Evolutionary conservation across 2,888 invertebrate species (phyloP).

Genomic region (Macrophya alboannulata): DNA sequence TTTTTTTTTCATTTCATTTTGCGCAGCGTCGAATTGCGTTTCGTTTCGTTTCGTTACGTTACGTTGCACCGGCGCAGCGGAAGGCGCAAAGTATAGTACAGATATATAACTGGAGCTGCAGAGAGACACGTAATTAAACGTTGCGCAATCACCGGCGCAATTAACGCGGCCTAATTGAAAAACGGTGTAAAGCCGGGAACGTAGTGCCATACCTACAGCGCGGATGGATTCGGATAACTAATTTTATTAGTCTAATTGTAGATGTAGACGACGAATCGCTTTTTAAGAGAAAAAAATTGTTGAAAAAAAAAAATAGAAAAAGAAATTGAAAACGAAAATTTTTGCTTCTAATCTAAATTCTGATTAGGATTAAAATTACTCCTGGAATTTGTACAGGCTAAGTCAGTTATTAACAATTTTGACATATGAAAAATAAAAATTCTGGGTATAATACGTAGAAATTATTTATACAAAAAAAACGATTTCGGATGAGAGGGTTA

Average conservation of each 20-base stretch:
- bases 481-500: too few species aligned
- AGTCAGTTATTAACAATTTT: background rate
- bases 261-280: background rate
- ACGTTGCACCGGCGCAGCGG: background rate
- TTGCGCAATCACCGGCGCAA: slow-evolving; percentile 56
- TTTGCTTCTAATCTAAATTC: background rate
- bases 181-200: background rate
- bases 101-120: background rate
- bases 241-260: background rate
- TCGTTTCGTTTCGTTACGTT: background rate
- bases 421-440: too few species aligned
- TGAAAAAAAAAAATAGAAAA: background rate
- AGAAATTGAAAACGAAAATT: background rate
- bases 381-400: background rate
- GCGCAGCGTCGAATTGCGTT: background rate
- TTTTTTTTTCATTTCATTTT: too few species aligned
- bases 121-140: slow-evolving; percentile 47
- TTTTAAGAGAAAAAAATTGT: background rate
- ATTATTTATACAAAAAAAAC: too few species aligned
- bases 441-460: too few species aligned
- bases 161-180: slow-evolving; percentile 47
- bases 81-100: background rate
- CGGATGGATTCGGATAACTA: background rate
- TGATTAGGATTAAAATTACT: background rate
- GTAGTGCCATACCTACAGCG: background rate